Evolutionary conservation across 2,113 vertebrate genomes (phyloP).

Genomic region (Chrysochloris asiatica): DNA sequence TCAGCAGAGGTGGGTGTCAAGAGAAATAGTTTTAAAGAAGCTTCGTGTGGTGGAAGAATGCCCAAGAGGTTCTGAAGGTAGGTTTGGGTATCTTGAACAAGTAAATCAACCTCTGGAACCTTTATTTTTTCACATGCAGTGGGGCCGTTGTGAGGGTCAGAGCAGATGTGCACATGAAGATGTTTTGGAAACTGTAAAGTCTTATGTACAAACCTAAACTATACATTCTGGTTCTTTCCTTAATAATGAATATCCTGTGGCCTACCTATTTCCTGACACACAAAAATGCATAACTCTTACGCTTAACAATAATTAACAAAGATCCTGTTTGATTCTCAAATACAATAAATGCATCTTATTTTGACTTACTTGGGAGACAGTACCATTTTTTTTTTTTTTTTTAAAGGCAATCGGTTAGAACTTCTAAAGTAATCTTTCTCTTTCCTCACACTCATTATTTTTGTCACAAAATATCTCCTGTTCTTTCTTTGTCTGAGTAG

Average conservation of each 20-base stretch:
- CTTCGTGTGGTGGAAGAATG: neutral
- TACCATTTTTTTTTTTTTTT: slow-evolving; percentile 8
- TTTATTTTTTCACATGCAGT: neutral
- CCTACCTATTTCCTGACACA: slow-evolving; percentile 18
- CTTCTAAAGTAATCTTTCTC: neutral
- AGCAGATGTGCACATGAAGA: neutral
- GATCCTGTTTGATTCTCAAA: neutral
- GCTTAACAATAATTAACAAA: neutral
- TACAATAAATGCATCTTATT: neutral
- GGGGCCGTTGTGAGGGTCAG: neutral
- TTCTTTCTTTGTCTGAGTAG: neutral
- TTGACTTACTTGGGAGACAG: neutral
- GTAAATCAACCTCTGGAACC: neutral
- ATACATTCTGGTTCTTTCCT: neutral
- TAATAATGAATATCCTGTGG: neutral
- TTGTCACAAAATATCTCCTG: neutral
- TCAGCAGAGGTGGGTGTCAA: neutral
- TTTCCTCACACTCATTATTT: neutral
- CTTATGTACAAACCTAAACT: neutral
- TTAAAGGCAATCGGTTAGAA: neutral
- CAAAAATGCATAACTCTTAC: neutral
- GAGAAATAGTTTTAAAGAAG: neutral
- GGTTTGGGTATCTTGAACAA: neutral
- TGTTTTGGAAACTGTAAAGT: neutral
- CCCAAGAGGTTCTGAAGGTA: neutral